Base-by-base conservation (phyloP, 2,888 invertebrate genomes). In the Drosophila merina region DNA sequence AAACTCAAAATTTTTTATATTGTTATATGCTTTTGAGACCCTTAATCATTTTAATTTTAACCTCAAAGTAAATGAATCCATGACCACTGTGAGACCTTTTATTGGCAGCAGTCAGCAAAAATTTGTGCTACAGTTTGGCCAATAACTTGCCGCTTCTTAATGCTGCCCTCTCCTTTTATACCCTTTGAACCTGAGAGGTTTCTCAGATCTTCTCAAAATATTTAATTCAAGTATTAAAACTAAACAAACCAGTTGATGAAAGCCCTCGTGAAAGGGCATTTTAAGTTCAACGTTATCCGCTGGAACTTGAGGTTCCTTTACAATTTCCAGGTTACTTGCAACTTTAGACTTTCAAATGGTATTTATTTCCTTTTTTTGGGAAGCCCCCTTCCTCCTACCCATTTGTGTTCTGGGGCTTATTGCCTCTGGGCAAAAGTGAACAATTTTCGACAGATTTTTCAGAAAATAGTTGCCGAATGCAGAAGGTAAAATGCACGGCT, bases 321-420 rank as follows among this genome's bases (percentile, higher is more conserved):
- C 42, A 50, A 63, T 38, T 64, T 54, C 56, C 68, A 33, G 49
- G 33, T 49, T 50, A 49, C 44, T 54, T 60, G 25, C 45, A 36
- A 75, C 62, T 66, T 78, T 50, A 33, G 59, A 49, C 51, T 79
- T 79, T 45, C 79, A 79, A 82, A 82, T 79, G 75, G 77, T 58
- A 28, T 33, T 48, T 52, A 51, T 55, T 47, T 48, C 51, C 54
- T 83, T 60, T 48, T 36, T 36, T n/a, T 2, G n/a, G 36, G n/a
- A 36, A 6, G 36, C n/a, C 6, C 54, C 49, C 50, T 67, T 70
- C 45, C 75, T 70, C 45, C 75, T 78, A 64, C 69, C 85, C 79
- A 85, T 82, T 85, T 79, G 77, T 75, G 83, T 77, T 67, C 77
- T 75, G 86, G 80, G 80, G 84, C 85, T 80, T 84, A 79, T 80